Percentiles rank a stretch among this genome's conserved stretches.
Evolutionary conservation across 2,888 invertebrate genomes (phyloP).

Genomic region (Drosophila prolongata): DNA sequence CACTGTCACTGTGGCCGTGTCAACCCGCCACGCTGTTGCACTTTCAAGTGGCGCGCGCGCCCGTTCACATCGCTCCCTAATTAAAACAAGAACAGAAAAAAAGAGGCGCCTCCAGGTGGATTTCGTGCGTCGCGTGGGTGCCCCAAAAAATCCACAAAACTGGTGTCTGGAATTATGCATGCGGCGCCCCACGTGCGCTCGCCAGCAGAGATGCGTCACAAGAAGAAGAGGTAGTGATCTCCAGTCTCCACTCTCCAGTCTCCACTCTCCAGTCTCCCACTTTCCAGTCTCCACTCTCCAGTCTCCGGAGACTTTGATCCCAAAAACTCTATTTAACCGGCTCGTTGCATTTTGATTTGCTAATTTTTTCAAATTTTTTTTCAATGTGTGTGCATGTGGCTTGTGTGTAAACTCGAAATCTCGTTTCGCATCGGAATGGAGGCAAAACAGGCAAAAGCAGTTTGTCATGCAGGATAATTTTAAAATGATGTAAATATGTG

Average conservation of each 20-base stretch:
- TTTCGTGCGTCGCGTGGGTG: conserved; percentile 36
- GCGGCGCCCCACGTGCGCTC: conserved; percentile 79
- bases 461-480: conserved; percentile 80
- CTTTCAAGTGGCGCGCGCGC: conserved; percentile 64
- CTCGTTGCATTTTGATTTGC: background rate
- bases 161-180: conserved; percentile 80
- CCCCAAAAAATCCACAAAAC: conserved; percentile 57
- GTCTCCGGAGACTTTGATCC: too few relatives aligned
- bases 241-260: background rate
- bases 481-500: conserved; percentile 78
- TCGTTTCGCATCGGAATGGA: conserved; percentile 4
- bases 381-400: conserved; percentile 31
- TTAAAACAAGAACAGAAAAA: background rate
- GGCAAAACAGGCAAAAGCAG: conserved; percentile 75
- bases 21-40: conserved; percentile 38
- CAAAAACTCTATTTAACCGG: background rate
- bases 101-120: conserved; percentile 11
- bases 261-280: background rate
- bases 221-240: conserved; percentile 81
- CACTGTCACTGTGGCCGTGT: conserved; percentile 6
- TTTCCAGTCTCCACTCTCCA: background rate
- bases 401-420: conserved; percentile 4
- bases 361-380: conserved; percentile 14
- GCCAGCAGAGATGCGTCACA: conserved; percentile 82
- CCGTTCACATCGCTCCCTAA: conserved; percentile 56